Evolutionary conservation across 2,113 vertebrate species (phyloP), one percentile per base, ranked within the genome.

Genomic region (Argyrosomus japonicus): DNA sequence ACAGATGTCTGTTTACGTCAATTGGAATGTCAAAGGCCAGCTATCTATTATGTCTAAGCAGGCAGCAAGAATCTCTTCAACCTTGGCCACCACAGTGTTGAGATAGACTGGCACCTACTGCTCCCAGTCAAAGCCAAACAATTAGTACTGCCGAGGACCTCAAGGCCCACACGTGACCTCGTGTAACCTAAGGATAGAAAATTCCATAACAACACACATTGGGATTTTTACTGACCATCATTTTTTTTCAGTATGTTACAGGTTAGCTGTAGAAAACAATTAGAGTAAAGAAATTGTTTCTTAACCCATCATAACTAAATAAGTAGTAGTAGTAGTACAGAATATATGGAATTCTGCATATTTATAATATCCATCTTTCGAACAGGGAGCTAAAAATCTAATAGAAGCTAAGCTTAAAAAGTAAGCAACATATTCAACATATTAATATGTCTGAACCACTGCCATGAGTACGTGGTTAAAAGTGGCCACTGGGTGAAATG

Each of bases 401-500:
- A 54, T n/a, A 32, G 19, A 54, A 2, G 1, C 21, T 11, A 54
- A 53, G 2, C 2, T 53, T 19, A 47, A 27, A 43, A 23, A 5
- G 11, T 13, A 14, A 60, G 48, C 18, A 50, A n/a, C 29, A 57
- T 17, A 21, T 68, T 29, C n/a, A 45, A 1, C 2, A 13, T 40
- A 40, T 40, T 40, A 40, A 8, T 8, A 40, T 8, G 36, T 40
- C 36, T 40, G 36, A 40, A 40, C 36, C 36, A 40, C 36, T 40
- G 36, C 36, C 36, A 40, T 9, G 6, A 36, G 1, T 36, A 36
- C 36, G 14, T 18, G 27, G 19, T 23, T 58, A 32, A 25, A 81
- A 54, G 11, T 23, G 48, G 3, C 47, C 47, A 11, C 48, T 56
- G 14, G 68, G 43, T 45, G 27, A 81, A 77, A 83, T 48, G 12